Base-by-base conservation (phyloP, 2,888 invertebrate genomes). In the Euplexia lucipara region DNA sequence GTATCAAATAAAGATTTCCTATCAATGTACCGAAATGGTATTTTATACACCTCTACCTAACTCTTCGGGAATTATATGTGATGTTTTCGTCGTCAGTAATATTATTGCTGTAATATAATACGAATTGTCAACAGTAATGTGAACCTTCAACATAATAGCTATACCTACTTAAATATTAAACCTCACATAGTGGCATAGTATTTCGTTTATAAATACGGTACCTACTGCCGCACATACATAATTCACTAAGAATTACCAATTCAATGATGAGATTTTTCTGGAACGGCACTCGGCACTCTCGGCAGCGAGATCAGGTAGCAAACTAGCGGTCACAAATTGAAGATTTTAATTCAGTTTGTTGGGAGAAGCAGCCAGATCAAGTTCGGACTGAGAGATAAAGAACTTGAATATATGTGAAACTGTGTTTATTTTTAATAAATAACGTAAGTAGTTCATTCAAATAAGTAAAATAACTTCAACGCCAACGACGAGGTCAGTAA, bases 181-280 rank as follows among this genome's bases (percentile, higher is more conserved):
- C 56, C 26, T 10, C 20, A 26, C 35, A 57, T n/a, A 60, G 61
- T 5, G 26, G n/a, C 20, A 3, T 32, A 18, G 18, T 32, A 20
- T 32, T 20, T 59, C 60, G 5, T 58, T 47, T 32, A n/a, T n/a
- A n/a, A 81, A 65, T 47, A 57, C n/a, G 39, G 45, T 70, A 37
- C n/a, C n/a, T n/a, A n/a, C 59, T 69, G 67, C 53, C 68, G 66
- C 65, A 63, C 65, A 88, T 88, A 78, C 82, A 88, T 91, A 82
- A 91, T 91, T 89, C 88, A 91, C 66, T 78, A 69, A 79, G 81
- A 74, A 86, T 88, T 87, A 82, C 65, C 82, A 87, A 85, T 81
- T 81, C 71, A 81, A 83, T 75, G 54, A 83, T 75, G 52, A 53
- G 72, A 59, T 70, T 70, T 64, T 61, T 72, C 75, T 52, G 70